Conservation (phyloP, 2,888 invertebrate genomes). For the Pegoplata infirma region DNA sequence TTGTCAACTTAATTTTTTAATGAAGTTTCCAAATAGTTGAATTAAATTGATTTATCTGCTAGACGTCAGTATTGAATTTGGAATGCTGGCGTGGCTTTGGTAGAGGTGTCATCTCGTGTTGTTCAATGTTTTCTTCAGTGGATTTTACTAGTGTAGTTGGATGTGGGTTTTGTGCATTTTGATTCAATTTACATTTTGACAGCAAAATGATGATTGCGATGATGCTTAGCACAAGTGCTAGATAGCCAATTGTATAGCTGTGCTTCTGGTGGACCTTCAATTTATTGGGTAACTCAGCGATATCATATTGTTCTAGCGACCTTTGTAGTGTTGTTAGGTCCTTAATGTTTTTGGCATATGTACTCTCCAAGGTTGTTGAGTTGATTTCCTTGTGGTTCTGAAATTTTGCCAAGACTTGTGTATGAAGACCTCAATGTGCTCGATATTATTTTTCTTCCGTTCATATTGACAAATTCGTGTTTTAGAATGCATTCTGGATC, state of each 20-base stretch:
- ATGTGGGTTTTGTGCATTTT: no score
- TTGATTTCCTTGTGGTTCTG: no score
- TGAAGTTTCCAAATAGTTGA: no score
- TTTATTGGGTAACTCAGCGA: conserved; percentile 2
- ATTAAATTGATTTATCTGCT: no score
- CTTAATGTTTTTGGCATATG: no score
- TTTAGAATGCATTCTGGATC: no score
- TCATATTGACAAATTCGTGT: background rate
- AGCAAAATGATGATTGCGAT: background rate
- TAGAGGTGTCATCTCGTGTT: background rate
- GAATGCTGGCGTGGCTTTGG: background rate
- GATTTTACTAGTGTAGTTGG: no score
- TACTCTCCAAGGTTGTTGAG: no score
- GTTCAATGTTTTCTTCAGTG: no score
- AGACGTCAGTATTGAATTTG: background rate
- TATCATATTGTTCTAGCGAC: background rate
- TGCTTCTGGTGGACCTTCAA: background rate
- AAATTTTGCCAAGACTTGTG: background rate
- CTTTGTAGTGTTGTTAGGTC: background rate
- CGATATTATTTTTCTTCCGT: background rate
- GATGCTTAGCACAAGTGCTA: background rate
- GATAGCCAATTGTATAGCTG: conserved; percentile 1
- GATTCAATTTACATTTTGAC: background rate
- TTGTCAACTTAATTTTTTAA: no score
- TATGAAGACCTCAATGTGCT: conserved; percentile 5